Evolutionary conservation across 2,888 invertebrate species (phyloP), one percentile per base, ranked within the genome.

Genomic region (Folsomia candida): DNA sequence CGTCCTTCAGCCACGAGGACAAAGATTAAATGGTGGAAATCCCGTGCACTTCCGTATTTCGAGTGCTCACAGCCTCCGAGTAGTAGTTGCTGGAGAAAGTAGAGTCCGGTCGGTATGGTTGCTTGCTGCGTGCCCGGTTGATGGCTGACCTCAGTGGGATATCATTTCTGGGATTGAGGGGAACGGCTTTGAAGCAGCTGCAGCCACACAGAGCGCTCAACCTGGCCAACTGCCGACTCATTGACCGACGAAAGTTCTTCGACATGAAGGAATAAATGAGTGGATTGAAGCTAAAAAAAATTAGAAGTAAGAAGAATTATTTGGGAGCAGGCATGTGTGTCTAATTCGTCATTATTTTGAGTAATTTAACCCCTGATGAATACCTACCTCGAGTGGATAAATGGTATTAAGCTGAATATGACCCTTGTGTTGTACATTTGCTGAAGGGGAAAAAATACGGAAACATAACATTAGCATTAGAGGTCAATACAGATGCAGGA

Each of bases 181-280:
- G 71, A 14, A 22, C 54, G 4, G 54, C n/a, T 67, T 70, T 62
- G 9, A 71, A 58, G 29, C 78, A 76, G 51, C 76, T 74, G 68
- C 78, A 79, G 3, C 79, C 79, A 57, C 74, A 77, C 18, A 71
- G 70, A 14, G 69, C 61, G 47, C 75, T 76, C 58, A 79, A 68
- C 25, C 79, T 74, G 26, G 75, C 76, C 63, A 81, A 76, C 25
- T 78, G 80, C 22, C 81, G 81, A 54, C 80, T 68, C 77, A 82
- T 80, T 70, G 81, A 81, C 18, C 80, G 74, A 9, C 82, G 80
- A 74, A 82, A 82, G 68, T 82, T 82, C 62, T 81, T 81, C n/a
- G 82, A 82, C 82, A 83, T 83, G 75, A 82, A 81, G 71, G 77
- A 81, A 79, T 84, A 84, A 62, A 84, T 82, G 65, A 83, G 72